Percentiles rank a stretch among this genome's conserved stretches.
phyloP scores from a whole-genome alignment of 1,140 invertebrate species.

The Ctenoplectra terminalis region DNA sequence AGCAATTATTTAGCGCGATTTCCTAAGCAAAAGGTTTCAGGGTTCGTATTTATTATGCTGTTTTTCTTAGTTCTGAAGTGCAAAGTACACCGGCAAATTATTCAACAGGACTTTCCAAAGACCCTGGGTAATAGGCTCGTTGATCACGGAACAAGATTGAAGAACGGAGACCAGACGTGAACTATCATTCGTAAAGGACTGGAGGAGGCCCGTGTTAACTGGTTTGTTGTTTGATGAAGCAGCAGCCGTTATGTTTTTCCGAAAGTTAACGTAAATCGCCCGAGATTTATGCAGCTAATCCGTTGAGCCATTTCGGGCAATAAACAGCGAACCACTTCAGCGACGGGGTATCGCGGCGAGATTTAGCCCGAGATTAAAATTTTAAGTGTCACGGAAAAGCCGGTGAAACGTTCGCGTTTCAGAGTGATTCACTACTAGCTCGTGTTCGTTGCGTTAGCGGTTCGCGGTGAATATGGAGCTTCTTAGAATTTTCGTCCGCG shows the following conservation, averaged over 20 bases:
- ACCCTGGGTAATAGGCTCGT: too few relatives aligned
- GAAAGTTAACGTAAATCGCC: conserved; percentile 4
- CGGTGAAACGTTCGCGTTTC: conserved; percentile 22
- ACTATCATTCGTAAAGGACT: not conserved
- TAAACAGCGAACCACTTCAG: conserved; percentile 9
- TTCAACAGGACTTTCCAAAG: too few relatives aligned
- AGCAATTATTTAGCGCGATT: too few relatives aligned
- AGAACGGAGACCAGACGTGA: too few relatives aligned
- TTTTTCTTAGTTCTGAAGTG: too few relatives aligned
- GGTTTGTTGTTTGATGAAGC: not conserved
- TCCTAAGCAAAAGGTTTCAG: too few relatives aligned
- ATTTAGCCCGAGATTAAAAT: conserved; percentile 48
- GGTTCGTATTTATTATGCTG: too few relatives aligned
- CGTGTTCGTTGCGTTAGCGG: not conserved
- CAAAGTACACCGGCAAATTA: too few relatives aligned
- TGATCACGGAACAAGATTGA: too few relatives aligned
- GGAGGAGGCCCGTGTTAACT: not conserved
- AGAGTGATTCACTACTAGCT: conserved; percentile 14
- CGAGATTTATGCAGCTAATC: conserved; percentile 33
- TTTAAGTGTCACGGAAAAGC: conserved; percentile 41
- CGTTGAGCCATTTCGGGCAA: conserved; percentile 26
- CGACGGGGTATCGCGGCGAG: conserved; percentile 6
- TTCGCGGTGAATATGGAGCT: not conserved
- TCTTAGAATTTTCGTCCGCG: not conserved
- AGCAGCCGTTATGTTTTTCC: not conserved